Base-by-base conservation (phyloP, 1,140 invertebrate species). In the Dreissena rostriformis region DNA sequence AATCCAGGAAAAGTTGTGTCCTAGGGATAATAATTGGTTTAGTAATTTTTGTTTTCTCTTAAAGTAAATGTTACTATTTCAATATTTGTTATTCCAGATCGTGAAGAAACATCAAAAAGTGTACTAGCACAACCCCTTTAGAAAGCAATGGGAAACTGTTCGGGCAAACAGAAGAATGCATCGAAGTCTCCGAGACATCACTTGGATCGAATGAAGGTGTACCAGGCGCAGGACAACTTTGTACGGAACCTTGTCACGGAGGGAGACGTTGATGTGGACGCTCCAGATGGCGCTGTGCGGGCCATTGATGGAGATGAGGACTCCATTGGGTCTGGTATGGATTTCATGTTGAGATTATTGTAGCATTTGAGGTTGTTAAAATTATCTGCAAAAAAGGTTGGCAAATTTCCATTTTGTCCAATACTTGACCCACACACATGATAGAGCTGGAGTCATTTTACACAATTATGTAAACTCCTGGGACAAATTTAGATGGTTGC, bases 291-390 rank as follows among this genome's bases (percentile, higher is more conserved):
- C 53, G 0, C 52, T 6, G 19, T 7, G 14, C 0, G n/a, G 24
- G 14, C 19, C 0, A 52, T 22, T 10, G 61, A 39, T 8, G 75
- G 24, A 19, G 75, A 77, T 66, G 26, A 63, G 39, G 75, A 77
- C 51, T 77, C 75, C 11, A 65, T 77, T 11, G 75, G 75, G n/a
- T 61, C 75, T 49, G 75, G 75, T 76, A 76, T 29, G 11, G 53
- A 74, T 28, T n/a, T 28, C 4, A 28, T 65, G 24, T 73, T 24
- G 7, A 2, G 19, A 22, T 29, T 26, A 4, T 28, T 26, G 29
- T 68, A 68, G 66, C 14, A 17, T n/a, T 1, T 22, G 5, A 17
- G 5, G 22, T 19, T 53, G 51, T 53, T 71, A n/a, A 71, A 4
- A 4, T 71, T 49, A 10, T 11, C 7, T 26, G 17, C 14, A 11